Percentiles rank a stretch among this genome's conserved stretches.
phyloP scores from a whole-genome alignment of 2,888 invertebrate genomes.

The Adela reaumurella region DNA sequence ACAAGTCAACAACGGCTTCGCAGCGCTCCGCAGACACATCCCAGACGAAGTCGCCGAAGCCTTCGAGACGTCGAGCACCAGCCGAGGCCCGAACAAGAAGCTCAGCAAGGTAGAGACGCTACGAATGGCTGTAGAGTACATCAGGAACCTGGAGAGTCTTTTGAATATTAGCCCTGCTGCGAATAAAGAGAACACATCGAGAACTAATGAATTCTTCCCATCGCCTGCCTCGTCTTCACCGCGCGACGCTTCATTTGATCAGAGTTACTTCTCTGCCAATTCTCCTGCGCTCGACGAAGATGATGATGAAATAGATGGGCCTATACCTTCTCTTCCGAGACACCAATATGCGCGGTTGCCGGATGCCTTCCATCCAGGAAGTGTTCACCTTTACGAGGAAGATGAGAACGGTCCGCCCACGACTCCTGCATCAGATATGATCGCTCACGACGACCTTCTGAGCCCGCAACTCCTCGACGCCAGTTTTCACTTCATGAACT shows the following conservation, averaged over 20 bases:
- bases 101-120: conserved; percentile 86
- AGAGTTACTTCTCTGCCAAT: conserved; percentile 42
- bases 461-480: conserved; percentile 45
- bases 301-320: conserved; percentile 23
- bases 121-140: conserved; percentile 88
- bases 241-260: conserved; percentile 49
- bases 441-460: conserved; percentile 45
- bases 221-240: conserved; percentile 50
- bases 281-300: conserved; percentile 45
- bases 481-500: conserved; percentile 47
- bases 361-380: conserved; percentile 61
- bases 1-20: conserved; percentile 89
- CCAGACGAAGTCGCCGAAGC: conserved; percentile 76
- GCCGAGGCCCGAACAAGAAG: conserved; percentile 69
- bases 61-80: conserved; percentile 63
- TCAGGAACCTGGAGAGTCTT: conserved; percentile 73
- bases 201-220: conserved; percentile 45
- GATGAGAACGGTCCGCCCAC: conserved; percentile 60
- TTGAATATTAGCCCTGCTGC: conserved; percentile 62
- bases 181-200: conserved; percentile 45
- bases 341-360: conserved; percentile 60
- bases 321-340: conserved; percentile 43
- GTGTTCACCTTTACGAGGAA: conserved; percentile 57
- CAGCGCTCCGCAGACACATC: conserved; percentile 81
- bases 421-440: conserved; percentile 45